Percentiles rank a stretch among this genome's conserved stretches.
These are phyloP conservation scores for Macrophya annulata DNA, from an alignment of 2,888 invertebrate genomes.

Conservation along the genomic window DNA sequence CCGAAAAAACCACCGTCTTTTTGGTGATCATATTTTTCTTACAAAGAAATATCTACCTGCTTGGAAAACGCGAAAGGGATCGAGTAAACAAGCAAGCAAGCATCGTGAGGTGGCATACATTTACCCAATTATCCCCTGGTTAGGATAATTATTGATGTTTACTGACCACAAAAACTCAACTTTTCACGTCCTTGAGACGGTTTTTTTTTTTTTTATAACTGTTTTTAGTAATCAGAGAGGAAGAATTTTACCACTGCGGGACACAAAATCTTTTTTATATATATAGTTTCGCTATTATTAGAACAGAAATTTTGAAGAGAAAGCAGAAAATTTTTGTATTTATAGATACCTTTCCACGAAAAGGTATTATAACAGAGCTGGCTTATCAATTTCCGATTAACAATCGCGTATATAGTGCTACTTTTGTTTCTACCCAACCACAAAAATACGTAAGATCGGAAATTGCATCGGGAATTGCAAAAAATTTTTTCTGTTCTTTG, in stretches of 20 bases:
- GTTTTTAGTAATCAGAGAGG: neutral
- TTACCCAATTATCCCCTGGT: slow-evolving; percentile 34
- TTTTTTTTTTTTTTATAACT: neutral
- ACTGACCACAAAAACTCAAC: slow-evolving; percentile 19
- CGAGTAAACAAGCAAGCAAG: neutral
- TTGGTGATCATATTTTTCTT: neutral
- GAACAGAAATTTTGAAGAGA: neutral
- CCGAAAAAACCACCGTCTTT: neutral
- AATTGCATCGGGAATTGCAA: too few relatives aligned
- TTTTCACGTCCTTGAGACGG: neutral
- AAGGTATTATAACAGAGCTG: too few relatives aligned
- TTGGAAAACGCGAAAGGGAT: neutral
- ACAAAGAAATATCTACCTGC: slow-evolving; percentile 42
- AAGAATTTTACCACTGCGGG: neutral
- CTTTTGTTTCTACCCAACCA: too few relatives aligned
- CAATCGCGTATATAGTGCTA: too few relatives aligned
- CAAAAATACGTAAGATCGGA: too few relatives aligned
- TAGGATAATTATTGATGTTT: slow-evolving; percentile 27
- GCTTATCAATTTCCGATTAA: too few relatives aligned
- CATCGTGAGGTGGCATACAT: slow-evolving; percentile 27
- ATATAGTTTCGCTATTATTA: neutral
- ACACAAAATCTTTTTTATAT: neutral
- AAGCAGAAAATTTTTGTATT: neutral
- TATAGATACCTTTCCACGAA: too few relatives aligned
- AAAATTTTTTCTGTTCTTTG: too few relatives aligned